These are phyloP conservation scores for Drosophila quadrilineata DNA, from an alignment of 1,140 invertebrate species.

Conservation along the genomic window DNA sequence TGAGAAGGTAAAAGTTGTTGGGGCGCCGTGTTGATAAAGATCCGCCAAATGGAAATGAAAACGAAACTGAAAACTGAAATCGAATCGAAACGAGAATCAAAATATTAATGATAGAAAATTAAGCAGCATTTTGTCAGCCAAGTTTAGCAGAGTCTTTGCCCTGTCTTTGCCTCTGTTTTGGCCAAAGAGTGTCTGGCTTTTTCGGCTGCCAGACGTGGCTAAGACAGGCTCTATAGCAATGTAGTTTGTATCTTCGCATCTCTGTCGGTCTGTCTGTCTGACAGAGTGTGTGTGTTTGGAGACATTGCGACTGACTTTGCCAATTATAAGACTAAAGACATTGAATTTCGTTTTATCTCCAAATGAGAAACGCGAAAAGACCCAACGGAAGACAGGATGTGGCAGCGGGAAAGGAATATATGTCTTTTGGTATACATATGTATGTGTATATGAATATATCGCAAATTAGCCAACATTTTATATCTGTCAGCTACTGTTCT, in stretches of 20 bases:
- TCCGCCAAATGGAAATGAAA: slow-evolving; percentile 34
- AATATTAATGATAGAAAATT: slow-evolving; percentile 75
- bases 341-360: slow-evolving; percentile 76
- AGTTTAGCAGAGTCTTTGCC: too few relatives aligned
- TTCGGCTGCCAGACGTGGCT: too few relatives aligned
- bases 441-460: slow-evolving; percentile 55
- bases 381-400: slow-evolving; percentile 9
- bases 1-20: slow-evolving; percentile 25
- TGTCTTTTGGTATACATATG: neutral
- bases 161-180: too few relatives aligned
- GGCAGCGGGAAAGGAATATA: slow-evolving; percentile 16
- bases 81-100: slow-evolving; percentile 45
- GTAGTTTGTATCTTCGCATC: slow-evolving; percentile 46
- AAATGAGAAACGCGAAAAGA: slow-evolving; percentile 45
- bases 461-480: slow-evolving; percentile 81
- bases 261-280: slow-evolving; percentile 3
- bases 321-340: slow-evolving; percentile 77
- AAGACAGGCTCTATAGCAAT: too few relatives aligned
- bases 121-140: slow-evolving; percentile 52
- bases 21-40: slow-evolving; percentile 53
- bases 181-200: too few relatives aligned
- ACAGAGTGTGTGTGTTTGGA: neutral
- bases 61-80: slow-evolving; percentile 33
- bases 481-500: slow-evolving; percentile 81
- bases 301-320: slow-evolving; percentile 49